Evolutionary conservation across 2,888 invertebrate species (phyloP), one percentile per base, ranked within the genome.

Genomic region (Pheosia tremula): DNA sequence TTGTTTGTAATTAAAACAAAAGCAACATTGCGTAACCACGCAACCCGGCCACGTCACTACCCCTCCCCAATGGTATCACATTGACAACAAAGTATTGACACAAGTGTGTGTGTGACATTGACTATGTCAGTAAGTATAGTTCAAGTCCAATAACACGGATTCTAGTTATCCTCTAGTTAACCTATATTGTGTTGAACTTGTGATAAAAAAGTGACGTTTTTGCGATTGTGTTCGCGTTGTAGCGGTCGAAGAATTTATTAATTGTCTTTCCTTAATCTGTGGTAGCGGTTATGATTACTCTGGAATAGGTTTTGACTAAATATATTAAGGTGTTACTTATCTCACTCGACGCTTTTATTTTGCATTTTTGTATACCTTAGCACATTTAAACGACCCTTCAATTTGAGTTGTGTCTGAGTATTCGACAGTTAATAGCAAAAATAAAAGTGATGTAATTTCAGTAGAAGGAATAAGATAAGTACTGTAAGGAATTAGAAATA

Each of bases 21-120:
- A 74, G 69, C 59, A 56, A 62, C 60, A 65, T 80, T 81, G 79
- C 81, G 81, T 81, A 81, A 77, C 68, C 62, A 70, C 67, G 74
- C 72, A 62, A 61, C 57, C 63, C 59, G 62, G 78, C 90, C 89
- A 85, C 91, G 90, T 91, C 91, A 90, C 82, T 72, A 78, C 71
- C 82, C 77, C 80, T 82, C 80, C 82, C 82, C 84, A 88, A 83
- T 83, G 80, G 83, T 84, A 80, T 83, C 78, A 83, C 86, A 56
- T 89, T 83, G 82, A 90, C 88, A 91, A 92, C 90, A 91, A 82
- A 75, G 72, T 91, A 87, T 92, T 90, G 87, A 87, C 84, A 87
- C 91, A 92, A 92, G 88, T 92, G 92, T 77, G 65, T 61, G 61
- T 69, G 64, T 80, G 82, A 84, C 86, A 84, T 84, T 87, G 82